phyloP scores from a whole-genome alignment of 2,888 invertebrate genomes.

The Invenusta paracnida region DNA sequence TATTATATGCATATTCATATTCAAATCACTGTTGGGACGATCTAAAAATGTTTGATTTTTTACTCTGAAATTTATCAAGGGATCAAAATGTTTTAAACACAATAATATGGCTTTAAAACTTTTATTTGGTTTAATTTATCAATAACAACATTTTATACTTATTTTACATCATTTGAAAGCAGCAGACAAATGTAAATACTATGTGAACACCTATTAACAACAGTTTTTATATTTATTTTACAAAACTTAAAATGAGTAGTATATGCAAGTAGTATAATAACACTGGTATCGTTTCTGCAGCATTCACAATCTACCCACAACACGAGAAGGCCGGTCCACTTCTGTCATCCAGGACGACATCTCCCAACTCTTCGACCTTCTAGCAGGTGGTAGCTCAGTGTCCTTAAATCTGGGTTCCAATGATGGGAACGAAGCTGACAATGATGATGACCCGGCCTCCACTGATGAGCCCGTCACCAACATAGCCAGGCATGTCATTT shows the following conservation, averaged over 20 bases:
- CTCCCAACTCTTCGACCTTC: background rate
- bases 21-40: too few species aligned
- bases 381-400: background rate
- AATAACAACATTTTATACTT: too few species aligned
- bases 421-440: background rate
- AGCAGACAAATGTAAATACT: too few species aligned
- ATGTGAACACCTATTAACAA: background rate
- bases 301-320: background rate
- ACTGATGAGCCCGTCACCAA: background rate
- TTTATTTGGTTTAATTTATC: too few species aligned
- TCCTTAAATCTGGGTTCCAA: too few species aligned
- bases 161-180: too few species aligned
- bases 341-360: conserved; percentile 2
- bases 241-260: background rate
- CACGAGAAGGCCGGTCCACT: background rate
- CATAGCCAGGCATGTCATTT: too few species aligned
- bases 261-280: background rate
- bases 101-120: too few species aligned
- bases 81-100: too few species aligned
- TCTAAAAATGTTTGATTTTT: too few species aligned
- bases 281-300: background rate
- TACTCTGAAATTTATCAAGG: too few species aligned
- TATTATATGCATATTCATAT: too few species aligned
- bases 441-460: background rate
- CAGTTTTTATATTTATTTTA: background rate